Evolutionary conservation across 2,113 vertebrate genomes (phyloP).

Genomic region (Clupea harengus): DNA sequence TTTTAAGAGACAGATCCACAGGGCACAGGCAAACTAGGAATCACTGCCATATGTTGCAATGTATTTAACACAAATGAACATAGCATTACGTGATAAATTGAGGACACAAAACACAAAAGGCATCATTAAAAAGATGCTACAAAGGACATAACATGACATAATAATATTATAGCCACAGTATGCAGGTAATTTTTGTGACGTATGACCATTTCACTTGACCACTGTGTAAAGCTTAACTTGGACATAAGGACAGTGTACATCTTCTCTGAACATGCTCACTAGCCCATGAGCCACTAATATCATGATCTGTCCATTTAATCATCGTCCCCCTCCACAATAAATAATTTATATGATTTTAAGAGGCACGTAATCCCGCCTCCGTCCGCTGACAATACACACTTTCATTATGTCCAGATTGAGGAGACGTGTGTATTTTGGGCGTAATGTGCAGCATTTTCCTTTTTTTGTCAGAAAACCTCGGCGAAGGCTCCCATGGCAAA

Average conservation of each 20-base stretch:
- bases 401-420: not conserved
- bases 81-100: too few relatives aligned
- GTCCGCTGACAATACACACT: not conserved
- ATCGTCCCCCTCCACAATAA: not conserved
- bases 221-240: not conserved
- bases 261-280: not conserved
- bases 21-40: too few relatives aligned
- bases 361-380: too few relatives aligned
- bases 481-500: not conserved
- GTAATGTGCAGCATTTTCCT: not conserved
- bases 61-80: too few relatives aligned
- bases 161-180: not conserved
- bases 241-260: not conserved
- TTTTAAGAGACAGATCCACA: too few relatives aligned
- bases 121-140: too few relatives aligned
- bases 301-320: not conserved
- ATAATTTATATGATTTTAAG: not conserved
- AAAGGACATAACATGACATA: too few relatives aligned
- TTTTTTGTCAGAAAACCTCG: not conserved
- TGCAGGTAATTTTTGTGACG: not conserved
- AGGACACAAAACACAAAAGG: too few relatives aligned
- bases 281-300: not conserved
- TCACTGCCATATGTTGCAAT: too few relatives aligned
- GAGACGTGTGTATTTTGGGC: not conserved
- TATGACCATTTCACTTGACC: not conserved